phyloP scores from a whole-genome alignment of 2,888 invertebrate species.

The Polyploca ridens region DNA sequence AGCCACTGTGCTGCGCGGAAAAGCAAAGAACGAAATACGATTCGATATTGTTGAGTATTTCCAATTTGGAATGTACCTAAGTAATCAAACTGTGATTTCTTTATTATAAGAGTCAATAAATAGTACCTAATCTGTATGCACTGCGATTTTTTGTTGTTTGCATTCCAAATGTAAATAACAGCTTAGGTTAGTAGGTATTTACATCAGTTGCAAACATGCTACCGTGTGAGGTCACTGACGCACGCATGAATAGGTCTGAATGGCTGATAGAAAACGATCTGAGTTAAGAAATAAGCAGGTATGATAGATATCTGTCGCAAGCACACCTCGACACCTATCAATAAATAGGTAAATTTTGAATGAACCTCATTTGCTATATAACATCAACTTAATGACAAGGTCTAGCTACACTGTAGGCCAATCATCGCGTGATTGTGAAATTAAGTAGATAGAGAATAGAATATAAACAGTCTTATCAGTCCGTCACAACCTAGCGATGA shows the following conservation, averaged over 20 bases:
- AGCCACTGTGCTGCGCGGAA: too few species aligned
- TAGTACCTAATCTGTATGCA: too few species aligned
- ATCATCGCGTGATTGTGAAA: slow-evolving; percentile 40
- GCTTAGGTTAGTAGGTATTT: background rate
- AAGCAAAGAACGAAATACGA: too few species aligned
- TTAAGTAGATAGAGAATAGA: slow-evolving; percentile 20
- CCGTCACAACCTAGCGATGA: too few species aligned
- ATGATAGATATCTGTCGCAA: slow-evolving; percentile 42
- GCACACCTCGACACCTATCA: slow-evolving; percentile 26
- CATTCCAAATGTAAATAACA: too few species aligned
- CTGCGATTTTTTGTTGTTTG: too few species aligned
- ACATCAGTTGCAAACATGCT: background rate
- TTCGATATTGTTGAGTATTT: too few species aligned
- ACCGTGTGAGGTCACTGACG: background rate
- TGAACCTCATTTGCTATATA: slow-evolving; percentile 61
- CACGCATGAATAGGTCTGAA: slow-evolving; percentile 3
- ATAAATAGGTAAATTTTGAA: slow-evolving; percentile 44
- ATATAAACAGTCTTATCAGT: too few species aligned
- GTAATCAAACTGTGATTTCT: too few species aligned
- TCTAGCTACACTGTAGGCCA: slow-evolving; percentile 64
- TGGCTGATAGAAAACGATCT: slow-evolving; percentile 23
- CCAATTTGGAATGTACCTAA: too few species aligned
- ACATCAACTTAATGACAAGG: slow-evolving; percentile 54
- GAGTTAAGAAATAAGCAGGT: slow-evolving; percentile 34
- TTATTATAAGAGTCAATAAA: too few species aligned